Percentiles rank a stretch among this genome's conserved stretches.
phyloP scores from a whole-genome alignment of 2,888 invertebrate genomes.

The Hyppa rectilinea region DNA sequence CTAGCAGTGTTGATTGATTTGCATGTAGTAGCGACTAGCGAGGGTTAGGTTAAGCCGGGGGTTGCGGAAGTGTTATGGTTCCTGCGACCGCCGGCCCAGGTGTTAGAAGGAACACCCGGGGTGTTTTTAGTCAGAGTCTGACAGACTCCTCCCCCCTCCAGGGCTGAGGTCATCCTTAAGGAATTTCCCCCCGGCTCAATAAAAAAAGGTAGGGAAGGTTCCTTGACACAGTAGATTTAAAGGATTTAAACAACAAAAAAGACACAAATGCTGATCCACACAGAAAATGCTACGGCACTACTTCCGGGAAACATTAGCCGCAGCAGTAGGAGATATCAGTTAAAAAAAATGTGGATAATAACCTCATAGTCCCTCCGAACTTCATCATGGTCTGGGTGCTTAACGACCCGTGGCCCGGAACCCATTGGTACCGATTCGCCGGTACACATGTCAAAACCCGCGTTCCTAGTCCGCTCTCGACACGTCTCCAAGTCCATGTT shows the following conservation, averaged over 20 bases:
- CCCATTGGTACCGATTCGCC: slow-evolving; percentile 75
- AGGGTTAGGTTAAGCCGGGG: no score
- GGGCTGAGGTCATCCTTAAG: no score
- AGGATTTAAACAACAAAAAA: background rate
- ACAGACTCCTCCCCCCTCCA: no score
- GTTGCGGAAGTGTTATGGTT: no score
- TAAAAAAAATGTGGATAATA: background rate
- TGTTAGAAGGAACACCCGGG: no score
- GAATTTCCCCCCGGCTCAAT: no score
- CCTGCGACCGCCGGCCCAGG: no score
- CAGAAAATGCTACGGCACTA: background rate
- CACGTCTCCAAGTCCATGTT: slow-evolving; percentile 80
- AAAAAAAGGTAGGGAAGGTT: background rate
- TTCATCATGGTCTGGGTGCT: slow-evolving; percentile 72
- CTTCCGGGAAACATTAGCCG: background rate
- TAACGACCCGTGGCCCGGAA: slow-evolving; percentile 74
- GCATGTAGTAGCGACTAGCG: background rate
- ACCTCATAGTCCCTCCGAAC: slow-evolving; percentile 79
- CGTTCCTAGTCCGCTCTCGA: slow-evolving; percentile 77
- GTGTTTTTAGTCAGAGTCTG: no score
- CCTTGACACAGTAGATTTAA: background rate
- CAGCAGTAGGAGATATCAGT: no score
- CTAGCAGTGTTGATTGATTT: slow-evolving; percentile 6
- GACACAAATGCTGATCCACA: background rate
- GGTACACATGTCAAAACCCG: slow-evolving; percentile 85